Evolutionary conservation across 1,140 invertebrate genomes (phyloP).

Genomic region (Lepidurus packardi): DNA sequence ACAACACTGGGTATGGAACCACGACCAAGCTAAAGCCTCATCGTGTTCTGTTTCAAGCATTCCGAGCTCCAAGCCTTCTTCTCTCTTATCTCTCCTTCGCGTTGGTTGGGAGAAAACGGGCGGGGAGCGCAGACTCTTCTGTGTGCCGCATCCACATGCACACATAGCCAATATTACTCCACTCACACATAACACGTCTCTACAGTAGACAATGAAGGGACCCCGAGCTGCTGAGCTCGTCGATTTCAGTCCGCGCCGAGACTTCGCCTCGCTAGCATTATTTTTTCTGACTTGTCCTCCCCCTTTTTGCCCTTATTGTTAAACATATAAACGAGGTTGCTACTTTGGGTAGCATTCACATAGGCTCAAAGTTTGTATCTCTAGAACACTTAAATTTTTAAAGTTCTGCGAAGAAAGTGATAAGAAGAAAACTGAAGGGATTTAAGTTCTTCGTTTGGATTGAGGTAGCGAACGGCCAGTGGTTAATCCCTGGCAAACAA

Average conservation of each 20-base stretch:
- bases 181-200: background rate
- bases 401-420: too few relatives aligned
- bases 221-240: background rate
- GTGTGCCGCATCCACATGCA: constrained; percentile 1
- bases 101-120: background rate
- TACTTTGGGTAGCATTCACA: background rate
- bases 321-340: background rate
- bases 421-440: too few relatives aligned
- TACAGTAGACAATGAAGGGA: constrained; percentile 10
- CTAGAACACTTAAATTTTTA: too few relatives aligned
- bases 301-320: background rate
- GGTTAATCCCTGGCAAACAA: background rate
- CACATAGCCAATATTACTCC: constrained; percentile 5
- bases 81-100: background rate
- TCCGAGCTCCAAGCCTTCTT: background rate
- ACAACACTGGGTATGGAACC: background rate
- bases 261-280: background rate
- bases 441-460: too few relatives aligned
- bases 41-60: constrained; percentile 21
- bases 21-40: background rate
- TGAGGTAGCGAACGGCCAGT: too few relatives aligned
- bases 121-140: constrained; percentile 4
- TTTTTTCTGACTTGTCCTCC: background rate
- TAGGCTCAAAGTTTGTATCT: too few relatives aligned
- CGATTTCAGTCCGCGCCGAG: constrained; percentile 5